phyloP scores from a whole-genome alignment of 2,113 vertebrate genomes.

The Speoplatyrhinus poulsoni region DNA sequence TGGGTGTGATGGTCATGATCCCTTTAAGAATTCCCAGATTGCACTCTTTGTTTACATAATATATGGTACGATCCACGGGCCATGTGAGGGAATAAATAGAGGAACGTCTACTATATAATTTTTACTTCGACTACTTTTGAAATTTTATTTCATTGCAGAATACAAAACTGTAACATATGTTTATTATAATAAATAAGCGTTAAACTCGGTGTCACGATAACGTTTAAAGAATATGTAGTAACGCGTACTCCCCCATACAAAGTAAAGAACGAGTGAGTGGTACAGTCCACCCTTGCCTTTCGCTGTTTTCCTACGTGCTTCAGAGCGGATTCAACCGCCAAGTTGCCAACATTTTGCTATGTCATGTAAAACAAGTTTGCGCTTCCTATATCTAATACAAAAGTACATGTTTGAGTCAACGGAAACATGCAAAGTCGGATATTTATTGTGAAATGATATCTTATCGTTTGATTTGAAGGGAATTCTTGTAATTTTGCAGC shows the following conservation, averaged over 20 bases:
- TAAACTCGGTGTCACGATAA: background rate
- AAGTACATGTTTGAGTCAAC: slow-evolving; percentile 1
- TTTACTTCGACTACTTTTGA: background rate
- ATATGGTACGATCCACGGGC: slow-evolving; percentile 51
- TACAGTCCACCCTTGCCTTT: slow-evolving; percentile 70
- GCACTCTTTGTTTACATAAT: slow-evolving; percentile 84
- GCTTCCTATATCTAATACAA: slow-evolving; percentile 26
- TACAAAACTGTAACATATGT: background rate
- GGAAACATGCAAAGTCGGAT: slow-evolving; percentile 7
- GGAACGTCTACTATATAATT: fast-evolving
- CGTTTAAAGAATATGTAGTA: background rate
- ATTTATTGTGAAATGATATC: slow-evolving; percentile 51
- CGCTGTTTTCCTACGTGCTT: slow-evolving; percentile 74
- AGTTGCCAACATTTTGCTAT: slow-evolving; percentile 46
- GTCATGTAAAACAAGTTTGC: slow-evolving; percentile 59
- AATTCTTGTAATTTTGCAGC: slow-evolving; percentile 35
- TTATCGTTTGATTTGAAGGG: slow-evolving; percentile 48
- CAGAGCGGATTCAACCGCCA: slow-evolving; percentile 67
- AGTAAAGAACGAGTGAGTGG: slow-evolving; percentile 68
- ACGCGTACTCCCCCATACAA: slow-evolving; percentile 43
- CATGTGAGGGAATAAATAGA: background rate
- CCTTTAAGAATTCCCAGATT: slow-evolving; percentile 75
- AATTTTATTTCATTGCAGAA: background rate
- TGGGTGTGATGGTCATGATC: slow-evolving; percentile 30
- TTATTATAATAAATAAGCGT: fast-evolving